Base-by-base conservation (phyloP, 2,113 vertebrate species). In the Bubo scandiacus region DNA sequence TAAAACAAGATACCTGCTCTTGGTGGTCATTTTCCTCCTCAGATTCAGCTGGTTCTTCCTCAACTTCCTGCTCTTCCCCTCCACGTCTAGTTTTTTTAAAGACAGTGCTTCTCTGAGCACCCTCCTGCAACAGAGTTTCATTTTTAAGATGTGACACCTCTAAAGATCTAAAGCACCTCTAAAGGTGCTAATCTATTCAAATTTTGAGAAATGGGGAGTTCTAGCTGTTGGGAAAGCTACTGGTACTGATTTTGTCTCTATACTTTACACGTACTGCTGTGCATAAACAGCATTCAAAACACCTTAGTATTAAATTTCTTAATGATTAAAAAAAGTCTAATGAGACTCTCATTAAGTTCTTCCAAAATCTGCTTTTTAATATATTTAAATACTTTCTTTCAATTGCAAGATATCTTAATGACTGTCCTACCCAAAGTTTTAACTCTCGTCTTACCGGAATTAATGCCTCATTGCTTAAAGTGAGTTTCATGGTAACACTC, bases 71-170 rank as follows among this genome's bases (percentile, higher is more conserved):
- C 10, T 98, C 98, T 14, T 97, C 98, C 30, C 97, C 97, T 80
- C 98, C 98, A n/a, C 74, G 96, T 66, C 95, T 26, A 90, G 97
- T 98, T 11, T 98, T 98, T 92, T 97, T 98, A 95, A 99, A 99
- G 29, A 99, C 98, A 16, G 98, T 99, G 94, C 95, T 99, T 97
- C 99, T 98, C 78, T 98, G 98, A 90, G 99, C 99, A 86, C 99
- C 98, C 78, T 99, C 99, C 99, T 99, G 90, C 43, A 73, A 97
- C 34, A 91, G 45, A 90, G 55, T 95, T n/a, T 90, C 30, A 75
- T 63, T 32, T 73, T 43, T 51, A 92, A 43, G 23, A 49, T 6
- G 21, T 75, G 38, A 81, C 15, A n/a, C 12, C 25, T 59, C 40
- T 47, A 8, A 11, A 19, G 11, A 59, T 13, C 4, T 75, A 36